Conservation (phyloP, 2,888 invertebrate genomes). For the Arge pagana region DNA sequence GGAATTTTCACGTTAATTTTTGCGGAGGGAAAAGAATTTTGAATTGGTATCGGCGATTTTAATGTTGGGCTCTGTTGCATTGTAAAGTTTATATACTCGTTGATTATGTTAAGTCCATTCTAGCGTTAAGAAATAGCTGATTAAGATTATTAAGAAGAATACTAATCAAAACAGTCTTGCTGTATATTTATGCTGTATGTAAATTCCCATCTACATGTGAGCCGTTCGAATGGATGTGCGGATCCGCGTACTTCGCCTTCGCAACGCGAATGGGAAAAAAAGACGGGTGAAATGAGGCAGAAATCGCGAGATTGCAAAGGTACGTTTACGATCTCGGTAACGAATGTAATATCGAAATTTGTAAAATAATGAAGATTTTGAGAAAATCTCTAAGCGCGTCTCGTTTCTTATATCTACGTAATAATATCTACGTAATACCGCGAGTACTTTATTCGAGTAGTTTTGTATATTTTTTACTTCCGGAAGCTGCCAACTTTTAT, state of each 20-base stretch:
- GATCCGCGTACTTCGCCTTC: constrained; percentile 18
- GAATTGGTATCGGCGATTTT: constrained; percentile 20
- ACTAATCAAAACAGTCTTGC: constrained; percentile 20
- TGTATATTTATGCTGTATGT: constrained; percentile 22
- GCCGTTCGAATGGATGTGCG: constrained; percentile 30
- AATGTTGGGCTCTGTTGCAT: constrained; percentile 48
- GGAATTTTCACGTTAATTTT: too few species aligned
- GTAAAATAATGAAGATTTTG: constrained; percentile 21
- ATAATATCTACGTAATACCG: neutral
- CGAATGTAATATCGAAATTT: constrained; percentile 1
- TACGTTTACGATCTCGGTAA: constrained; percentile 1
- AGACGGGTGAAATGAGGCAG: too few species aligned
- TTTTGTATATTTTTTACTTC: constrained; percentile 26
- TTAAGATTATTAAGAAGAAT: constrained; percentile 3
- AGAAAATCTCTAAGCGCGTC: constrained; percentile 1
- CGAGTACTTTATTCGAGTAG: constrained; percentile 16
- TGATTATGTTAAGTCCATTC: constrained; percentile 51
- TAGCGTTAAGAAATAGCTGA: constrained; percentile 34
- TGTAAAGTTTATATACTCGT: constrained; percentile 52
- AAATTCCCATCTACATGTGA: constrained; percentile 34
- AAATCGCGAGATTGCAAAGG: constrained; percentile 11
- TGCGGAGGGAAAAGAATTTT: constrained; percentile 7
- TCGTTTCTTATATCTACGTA: neutral
- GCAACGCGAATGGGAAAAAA: constrained; percentile 20
- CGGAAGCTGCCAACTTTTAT: constrained; percentile 20